Evolutionary conservation across 2,797 vertebrate species (phyloP).

Genomic region (Arctocebus calabarensis): DNA sequence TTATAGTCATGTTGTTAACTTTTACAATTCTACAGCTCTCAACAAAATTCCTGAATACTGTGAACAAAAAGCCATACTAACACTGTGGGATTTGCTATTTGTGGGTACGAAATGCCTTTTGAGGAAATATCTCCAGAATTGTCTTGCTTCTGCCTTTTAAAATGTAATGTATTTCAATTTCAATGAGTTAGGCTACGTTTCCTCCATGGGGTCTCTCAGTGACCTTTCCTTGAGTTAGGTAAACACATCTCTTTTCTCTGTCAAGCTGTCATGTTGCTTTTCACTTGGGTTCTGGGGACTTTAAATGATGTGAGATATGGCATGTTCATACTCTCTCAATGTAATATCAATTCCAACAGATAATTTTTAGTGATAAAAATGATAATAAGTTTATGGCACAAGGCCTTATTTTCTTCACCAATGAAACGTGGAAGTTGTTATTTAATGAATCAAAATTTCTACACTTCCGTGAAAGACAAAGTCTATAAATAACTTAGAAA

Average conservation of each 20-base stretch:
- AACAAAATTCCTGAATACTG: slow-evolving; percentile 47
- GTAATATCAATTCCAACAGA: slow-evolving; percentile 38
- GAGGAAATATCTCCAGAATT: not conserved
- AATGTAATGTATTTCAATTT: slow-evolving; percentile 59
- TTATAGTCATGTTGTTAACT: slow-evolving; percentile 43
- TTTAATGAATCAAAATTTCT: slow-evolving; percentile 22
- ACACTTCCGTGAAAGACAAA: slow-evolving; percentile 16
- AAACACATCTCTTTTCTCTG: slow-evolving; percentile 54
- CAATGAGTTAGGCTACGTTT: slow-evolving; percentile 31
- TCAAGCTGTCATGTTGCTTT: not conserved
- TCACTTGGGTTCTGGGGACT: slow-evolving; percentile 31
- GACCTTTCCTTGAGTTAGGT: slow-evolving; percentile 52
- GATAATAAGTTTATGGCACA: slow-evolving; percentile 24
- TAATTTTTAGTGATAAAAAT: slow-evolving; percentile 55
- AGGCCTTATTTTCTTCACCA: not conserved
- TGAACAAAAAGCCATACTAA: slow-evolving; percentile 29
- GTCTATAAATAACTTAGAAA: not conserved
- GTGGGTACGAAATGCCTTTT: not conserved
- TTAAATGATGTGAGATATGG: slow-evolving; percentile 40
- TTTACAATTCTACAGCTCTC: slow-evolving; percentile 55
- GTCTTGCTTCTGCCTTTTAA: slow-evolving; percentile 62
- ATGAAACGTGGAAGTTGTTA: not conserved
- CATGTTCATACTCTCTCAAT: not conserved
- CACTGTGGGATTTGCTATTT: slow-evolving; percentile 17
- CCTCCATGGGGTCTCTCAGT: not conserved